Evolutionary conservation across 2,113 vertebrate genomes (phyloP).

Genomic region (Chaetorhynchus papuensis): DNA sequence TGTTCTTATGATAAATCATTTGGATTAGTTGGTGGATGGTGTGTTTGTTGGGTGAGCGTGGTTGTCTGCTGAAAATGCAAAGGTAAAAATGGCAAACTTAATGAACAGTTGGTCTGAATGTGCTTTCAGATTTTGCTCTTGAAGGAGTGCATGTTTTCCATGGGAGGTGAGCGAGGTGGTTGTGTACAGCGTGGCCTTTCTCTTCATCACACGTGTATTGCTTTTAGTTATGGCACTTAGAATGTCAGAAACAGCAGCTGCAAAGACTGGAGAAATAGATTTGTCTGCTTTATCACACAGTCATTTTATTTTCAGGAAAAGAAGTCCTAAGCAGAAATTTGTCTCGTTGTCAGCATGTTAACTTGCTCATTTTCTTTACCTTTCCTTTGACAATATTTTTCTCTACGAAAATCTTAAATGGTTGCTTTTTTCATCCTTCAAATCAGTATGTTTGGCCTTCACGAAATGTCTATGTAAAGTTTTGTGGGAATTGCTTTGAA

Average conservation of each 20-base stretch:
- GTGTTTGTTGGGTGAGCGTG: not conserved
- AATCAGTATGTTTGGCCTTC: not conserved
- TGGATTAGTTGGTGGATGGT: not conserved
- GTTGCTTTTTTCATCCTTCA: not conserved
- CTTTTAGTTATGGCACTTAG: not conserved
- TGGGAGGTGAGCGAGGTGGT: not conserved
- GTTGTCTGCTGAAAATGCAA: not conserved
- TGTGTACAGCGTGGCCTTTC: not conserved
- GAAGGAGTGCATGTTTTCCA: not conserved
- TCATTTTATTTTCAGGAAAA: not conserved
- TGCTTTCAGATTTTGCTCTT: not conserved
- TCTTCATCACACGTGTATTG: rapidly evolving
- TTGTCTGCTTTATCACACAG: not conserved
- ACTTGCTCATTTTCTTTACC: not conserved
- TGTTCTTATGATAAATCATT: not conserved
- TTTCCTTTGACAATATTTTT: not conserved
- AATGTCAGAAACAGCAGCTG: not conserved
- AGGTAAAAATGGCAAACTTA: not conserved
- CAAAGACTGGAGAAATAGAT: not conserved
- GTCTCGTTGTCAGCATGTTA: not conserved
- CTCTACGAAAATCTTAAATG: not conserved
- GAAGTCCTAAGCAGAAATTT: not conserved
- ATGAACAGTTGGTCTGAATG: not conserved
- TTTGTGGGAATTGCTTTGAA: not conserved
- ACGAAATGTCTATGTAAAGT: not conserved